These are phyloP conservation scores for Atlantisia rogersi DNA, from an alignment of 2,113 vertebrate species.

Conservation along the genomic window DNA sequence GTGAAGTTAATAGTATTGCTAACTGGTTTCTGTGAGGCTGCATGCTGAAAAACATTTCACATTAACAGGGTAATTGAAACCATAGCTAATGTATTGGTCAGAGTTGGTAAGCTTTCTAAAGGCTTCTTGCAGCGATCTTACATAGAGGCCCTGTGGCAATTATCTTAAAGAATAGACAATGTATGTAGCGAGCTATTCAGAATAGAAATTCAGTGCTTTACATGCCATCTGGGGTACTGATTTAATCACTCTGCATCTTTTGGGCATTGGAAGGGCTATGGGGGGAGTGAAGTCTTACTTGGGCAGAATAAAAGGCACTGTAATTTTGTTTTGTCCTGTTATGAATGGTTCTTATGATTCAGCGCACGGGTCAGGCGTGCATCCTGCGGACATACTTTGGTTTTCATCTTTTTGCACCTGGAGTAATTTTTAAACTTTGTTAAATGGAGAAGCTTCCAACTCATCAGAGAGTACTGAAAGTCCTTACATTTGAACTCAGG, in stretches of 20 bases:
- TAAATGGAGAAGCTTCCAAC: background rate
- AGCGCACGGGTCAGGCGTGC: background rate
- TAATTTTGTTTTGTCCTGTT: background rate
- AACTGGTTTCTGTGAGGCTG: constrained; percentile 22
- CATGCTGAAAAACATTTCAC: constrained; percentile 18
- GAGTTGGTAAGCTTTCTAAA: constrained; percentile 31
- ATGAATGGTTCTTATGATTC: background rate
- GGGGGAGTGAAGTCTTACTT: background rate
- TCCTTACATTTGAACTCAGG: background rate
- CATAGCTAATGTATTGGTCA: constrained; percentile 42
- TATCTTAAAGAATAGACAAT: background rate
- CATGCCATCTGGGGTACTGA: background rate
- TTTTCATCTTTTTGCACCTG: background rate
- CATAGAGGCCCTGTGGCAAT: background rate
- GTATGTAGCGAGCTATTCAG: background rate
- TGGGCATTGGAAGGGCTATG: background rate
- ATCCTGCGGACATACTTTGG: background rate
- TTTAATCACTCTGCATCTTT: background rate
- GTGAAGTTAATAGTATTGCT: constrained; percentile 27
- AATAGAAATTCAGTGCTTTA: constrained; percentile 13
- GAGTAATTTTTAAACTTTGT: background rate
- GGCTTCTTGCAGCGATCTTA: background rate
- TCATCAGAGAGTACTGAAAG: background rate
- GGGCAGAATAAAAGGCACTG: background rate
- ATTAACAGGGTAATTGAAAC: constrained; percentile 47